Evolutionary conservation across 2,888 invertebrate genomes (phyloP).

Genomic region (Temnothorax ravouxi): DNA sequence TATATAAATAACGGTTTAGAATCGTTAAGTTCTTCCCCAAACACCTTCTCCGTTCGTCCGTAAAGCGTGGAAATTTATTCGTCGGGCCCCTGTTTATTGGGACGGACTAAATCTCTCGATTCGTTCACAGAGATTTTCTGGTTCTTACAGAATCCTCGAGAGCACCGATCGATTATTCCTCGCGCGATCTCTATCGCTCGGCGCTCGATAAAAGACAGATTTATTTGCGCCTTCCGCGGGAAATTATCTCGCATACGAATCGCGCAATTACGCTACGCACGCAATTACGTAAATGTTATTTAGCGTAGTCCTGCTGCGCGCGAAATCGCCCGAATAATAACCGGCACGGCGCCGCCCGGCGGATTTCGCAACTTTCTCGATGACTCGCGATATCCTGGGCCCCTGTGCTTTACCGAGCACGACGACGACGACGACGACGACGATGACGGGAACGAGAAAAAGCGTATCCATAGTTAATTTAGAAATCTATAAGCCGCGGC

Average conservation of each 20-base stretch:
- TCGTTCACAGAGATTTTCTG: constrained; percentile 1
- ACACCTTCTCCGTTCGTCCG: background rate
- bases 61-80: constrained; percentile 47
- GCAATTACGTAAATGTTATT: constrained; percentile 17
- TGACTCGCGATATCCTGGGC: background rate
- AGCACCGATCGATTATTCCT: background rate
- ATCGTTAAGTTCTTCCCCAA: background rate
- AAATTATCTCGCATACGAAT: background rate
- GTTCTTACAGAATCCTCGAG: constrained; percentile 3
- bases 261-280: background rate
- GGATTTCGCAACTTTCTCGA: constrained; percentile 19
- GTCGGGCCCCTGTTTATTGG: constrained; percentile 1
- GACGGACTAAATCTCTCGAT: background rate
- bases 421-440: too few relatives aligned
- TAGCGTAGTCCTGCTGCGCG: background rate
- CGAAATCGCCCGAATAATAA: background rate
- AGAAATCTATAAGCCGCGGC: background rate
- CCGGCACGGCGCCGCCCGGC: background rate
- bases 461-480: constrained; percentile 25
- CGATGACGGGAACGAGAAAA: background rate
- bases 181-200: background rate
- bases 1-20: constrained; percentile 45
- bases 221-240: background rate
- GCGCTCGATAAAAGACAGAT: background rate
- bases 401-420: background rate